Evolutionary conservation across 2,113 vertebrate species (phyloP), one percentile per base, ranked within the genome.

Genomic region (Genyomyrus donnyi): DNA sequence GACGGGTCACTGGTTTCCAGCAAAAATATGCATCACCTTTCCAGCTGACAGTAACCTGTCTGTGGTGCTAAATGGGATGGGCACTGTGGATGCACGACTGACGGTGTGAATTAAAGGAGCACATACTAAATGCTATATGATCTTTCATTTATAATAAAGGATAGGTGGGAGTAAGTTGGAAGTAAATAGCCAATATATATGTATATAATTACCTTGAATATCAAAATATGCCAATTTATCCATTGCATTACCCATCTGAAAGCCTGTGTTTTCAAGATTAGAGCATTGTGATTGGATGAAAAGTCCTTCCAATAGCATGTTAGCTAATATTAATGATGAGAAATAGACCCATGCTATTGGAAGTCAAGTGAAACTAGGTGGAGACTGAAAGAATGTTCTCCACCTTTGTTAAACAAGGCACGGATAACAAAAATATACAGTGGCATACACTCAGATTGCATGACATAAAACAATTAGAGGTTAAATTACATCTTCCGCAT

Each of bases 241-340:
- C 10, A 31, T 35, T 74, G 27, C 66, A 74, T 35, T 77, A 17
- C 70, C 31, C 70, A 77, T 15, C 27, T 77, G 70, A 77, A 77
- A 77, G 70, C 10, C 31, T 77, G 27, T 77, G 3, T 39, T 39
- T 74, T 35, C 66, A 31, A 90, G 89, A 84, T 90, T 91, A 89
- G 88, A 84, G 90, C 92, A 94, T 93, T 94, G 93, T 50, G 24
- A 85, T 50, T 48, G 84, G 84, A 85, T 85, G 84, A 48, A 84
- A 45, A 77, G 84, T 85, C 42, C 83, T 24, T 48, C 83, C 45
- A 85, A 48, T 85, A 48, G 21, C 6, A 85, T 10, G 13, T 46
- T 77, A 77, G 15, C 21, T 48, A 46, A 24, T 46, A 21, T 85
- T 46, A 85, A 45, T 85, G 7, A n/a, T 85, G 46, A 49, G 8